phyloP scores from a whole-genome alignment of 2,888 invertebrate genomes.

The Linnaemya vulpina region DNA sequence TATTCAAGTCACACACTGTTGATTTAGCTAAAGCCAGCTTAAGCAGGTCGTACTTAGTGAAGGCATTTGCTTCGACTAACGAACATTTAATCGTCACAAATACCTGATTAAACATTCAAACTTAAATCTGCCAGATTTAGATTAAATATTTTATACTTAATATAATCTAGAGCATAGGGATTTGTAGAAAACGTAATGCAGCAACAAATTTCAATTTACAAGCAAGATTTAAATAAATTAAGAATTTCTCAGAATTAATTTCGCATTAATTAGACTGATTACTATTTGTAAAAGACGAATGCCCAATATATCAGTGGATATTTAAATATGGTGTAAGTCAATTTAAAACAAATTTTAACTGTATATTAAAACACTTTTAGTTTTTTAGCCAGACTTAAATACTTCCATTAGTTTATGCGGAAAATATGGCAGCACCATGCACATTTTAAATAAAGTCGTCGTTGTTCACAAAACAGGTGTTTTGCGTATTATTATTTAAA shows the following conservation, averaged over 20 bases:
- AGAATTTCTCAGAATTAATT: not conserved
- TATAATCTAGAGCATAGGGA: not conserved
- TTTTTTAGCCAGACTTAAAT: too few species aligned
- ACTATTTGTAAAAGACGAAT: too few species aligned
- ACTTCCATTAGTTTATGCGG: too few species aligned
- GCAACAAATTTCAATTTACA: not conserved
- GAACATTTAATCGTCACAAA: constrained; percentile 37
- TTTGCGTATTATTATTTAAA: too few species aligned
- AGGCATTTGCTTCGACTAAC: constrained; percentile 27
- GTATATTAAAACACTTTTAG: too few species aligned
- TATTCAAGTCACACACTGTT: not conserved
- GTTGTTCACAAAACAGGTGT: too few species aligned
- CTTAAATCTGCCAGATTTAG: constrained; percentile 48
- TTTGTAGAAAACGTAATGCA: constrained; percentile 12
- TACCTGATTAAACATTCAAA: constrained; percentile 48
- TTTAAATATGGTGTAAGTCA: too few species aligned
- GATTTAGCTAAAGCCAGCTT: constrained; percentile 3
- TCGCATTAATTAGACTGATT: too few species aligned
- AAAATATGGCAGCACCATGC: too few species aligned
- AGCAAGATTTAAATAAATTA: not conserved
- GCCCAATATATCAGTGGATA: too few species aligned
- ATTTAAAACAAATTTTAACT: too few species aligned
- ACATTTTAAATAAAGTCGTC: too few species aligned
- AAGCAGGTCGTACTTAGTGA: not conserved
- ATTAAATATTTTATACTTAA: constrained; percentile 10